Percentiles rank a stretch among this genome's conserved stretches.
Conservation (phyloP, 2,797 vertebrate species). For the Clarias pachynema region DNA sequence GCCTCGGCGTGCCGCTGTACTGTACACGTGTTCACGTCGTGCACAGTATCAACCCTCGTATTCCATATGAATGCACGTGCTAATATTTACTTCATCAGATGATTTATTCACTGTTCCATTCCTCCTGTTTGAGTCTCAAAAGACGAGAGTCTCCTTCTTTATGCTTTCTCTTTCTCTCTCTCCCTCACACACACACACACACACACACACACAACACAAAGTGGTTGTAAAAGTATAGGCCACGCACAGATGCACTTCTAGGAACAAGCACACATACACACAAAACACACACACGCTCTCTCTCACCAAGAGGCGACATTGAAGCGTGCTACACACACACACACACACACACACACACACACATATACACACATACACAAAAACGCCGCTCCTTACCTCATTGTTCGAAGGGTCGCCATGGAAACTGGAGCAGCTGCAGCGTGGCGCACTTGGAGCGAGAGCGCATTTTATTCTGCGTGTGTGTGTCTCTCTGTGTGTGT, state of each 20-base stretch:
- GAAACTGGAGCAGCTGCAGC: slow-evolving; percentile 93
- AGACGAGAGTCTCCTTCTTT: slow-evolving; percentile 65
- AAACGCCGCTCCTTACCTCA: slow-evolving; percentile 73
- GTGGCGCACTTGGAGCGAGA: slow-evolving; percentile 78
- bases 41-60: background rate
- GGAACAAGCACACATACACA: slow-evolving; percentile 41
- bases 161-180: slow-evolving; percentile 53
- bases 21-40: background rate
- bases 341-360: slow-evolving; percentile 48
- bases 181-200: background rate
- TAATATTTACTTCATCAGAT: background rate
- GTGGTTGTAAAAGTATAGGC: slow-evolving; percentile 54
- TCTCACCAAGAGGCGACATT: slow-evolving; percentile 54
- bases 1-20: background rate
- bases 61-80: background rate
- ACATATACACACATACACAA: slow-evolving; percentile 46
- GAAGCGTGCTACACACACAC: slow-evolving; percentile 58
- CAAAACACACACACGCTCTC: slow-evolving; percentile 46
- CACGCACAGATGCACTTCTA: slow-evolving; percentile 58
- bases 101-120: background rate
- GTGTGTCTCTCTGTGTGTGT: slow-evolving; percentile 71
- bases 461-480: slow-evolving; percentile 73
- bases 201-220: slow-evolving; percentile 51
- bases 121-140: slow-evolving; percentile 61
- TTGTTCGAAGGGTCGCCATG: slow-evolving; percentile 86